Evolutionary conservation across 2,797 vertebrate genomes (phyloP).

Genomic region (Cryptoblepharus egeriae): DNA sequence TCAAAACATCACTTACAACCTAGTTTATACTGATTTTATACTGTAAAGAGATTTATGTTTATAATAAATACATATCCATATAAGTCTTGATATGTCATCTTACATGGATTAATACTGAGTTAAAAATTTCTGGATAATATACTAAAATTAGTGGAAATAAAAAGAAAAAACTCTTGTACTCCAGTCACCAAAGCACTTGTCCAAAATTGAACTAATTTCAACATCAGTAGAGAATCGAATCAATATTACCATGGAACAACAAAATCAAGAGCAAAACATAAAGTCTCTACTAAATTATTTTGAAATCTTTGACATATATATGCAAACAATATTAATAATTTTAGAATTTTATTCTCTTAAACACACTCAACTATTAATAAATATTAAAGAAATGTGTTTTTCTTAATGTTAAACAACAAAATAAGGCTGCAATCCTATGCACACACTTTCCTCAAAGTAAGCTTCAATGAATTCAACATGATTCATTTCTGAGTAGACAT

Average conservation of each 20-base stretch:
- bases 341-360: slow-evolving; percentile 47
- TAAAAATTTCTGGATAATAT: slow-evolving; percentile 43
- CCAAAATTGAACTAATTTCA: slow-evolving; percentile 39
- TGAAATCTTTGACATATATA: neutral
- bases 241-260: slow-evolving; percentile 23
- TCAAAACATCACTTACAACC: slow-evolving; percentile 63
- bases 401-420: slow-evolving; percentile 23
- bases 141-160: slow-evolving; percentile 33
- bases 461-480: too few relatives aligned
- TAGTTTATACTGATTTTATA: slow-evolving; percentile 47
- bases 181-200: slow-evolving; percentile 23
- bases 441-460: too few relatives aligned
- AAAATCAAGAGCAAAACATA: slow-evolving; percentile 39
- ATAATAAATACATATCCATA: slow-evolving; percentile 31
- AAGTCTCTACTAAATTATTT: slow-evolving; percentile 21
- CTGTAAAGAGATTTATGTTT: slow-evolving; percentile 47
- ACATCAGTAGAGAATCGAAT: slow-evolving; percentile 4
- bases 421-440: neutral
- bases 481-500: too few relatives aligned
- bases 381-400: neutral
- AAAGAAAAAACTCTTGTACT: slow-evolving; percentile 1
- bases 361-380: slow-evolving; percentile 31
- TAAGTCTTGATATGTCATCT: slow-evolving; percentile 55
- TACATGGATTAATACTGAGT: slow-evolving; percentile 48
- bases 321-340: slow-evolving; percentile 35